phyloP scores from a whole-genome alignment of 2,113 vertebrate species.

The Irena cyanogastra region DNA sequence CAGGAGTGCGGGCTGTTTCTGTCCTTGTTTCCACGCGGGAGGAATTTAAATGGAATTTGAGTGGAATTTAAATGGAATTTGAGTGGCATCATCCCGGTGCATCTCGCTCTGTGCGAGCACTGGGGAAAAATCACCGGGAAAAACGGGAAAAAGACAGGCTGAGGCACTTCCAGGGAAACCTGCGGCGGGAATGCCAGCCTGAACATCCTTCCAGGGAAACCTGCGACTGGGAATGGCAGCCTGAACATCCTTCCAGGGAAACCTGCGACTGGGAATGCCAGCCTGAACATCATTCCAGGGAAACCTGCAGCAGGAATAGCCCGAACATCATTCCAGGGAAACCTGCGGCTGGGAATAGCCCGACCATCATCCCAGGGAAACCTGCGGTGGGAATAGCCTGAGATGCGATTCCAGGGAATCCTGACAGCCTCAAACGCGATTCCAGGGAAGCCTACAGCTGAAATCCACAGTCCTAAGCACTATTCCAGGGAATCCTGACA shows the following conservation, averaged over 20 bases:
- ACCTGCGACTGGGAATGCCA: not conserved
- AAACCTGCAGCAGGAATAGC: no score
- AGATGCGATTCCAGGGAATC: no score
- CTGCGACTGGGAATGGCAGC: no score
- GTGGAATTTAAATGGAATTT: rapidly evolving
- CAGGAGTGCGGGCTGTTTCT: rapidly evolving
- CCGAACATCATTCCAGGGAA: no score
- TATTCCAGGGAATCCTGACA: not conserved
- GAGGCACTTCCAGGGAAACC: not conserved
- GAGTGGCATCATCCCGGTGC: not conserved
- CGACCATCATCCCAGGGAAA: no score
- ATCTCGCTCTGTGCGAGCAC: not conserved
- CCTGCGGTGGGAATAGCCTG: no score
- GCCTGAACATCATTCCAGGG: no score
- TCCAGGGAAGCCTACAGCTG: not conserved
- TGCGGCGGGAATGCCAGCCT: not conserved
- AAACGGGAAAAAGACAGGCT: not conserved
- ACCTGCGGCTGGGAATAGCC: no score
- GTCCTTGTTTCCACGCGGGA: rapidly evolving
- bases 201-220: not conserved
- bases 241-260: not conserved
- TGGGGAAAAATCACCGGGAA: not conserved
- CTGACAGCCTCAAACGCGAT: rapidly evolving
- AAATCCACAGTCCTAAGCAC: rapidly evolving
- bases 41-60: rapidly evolving